Evolutionary conservation across 2,113 vertebrate genomes (phyloP), one percentile per base, ranked within the genome.

Genomic region (Thymallus thymallus): DNA sequence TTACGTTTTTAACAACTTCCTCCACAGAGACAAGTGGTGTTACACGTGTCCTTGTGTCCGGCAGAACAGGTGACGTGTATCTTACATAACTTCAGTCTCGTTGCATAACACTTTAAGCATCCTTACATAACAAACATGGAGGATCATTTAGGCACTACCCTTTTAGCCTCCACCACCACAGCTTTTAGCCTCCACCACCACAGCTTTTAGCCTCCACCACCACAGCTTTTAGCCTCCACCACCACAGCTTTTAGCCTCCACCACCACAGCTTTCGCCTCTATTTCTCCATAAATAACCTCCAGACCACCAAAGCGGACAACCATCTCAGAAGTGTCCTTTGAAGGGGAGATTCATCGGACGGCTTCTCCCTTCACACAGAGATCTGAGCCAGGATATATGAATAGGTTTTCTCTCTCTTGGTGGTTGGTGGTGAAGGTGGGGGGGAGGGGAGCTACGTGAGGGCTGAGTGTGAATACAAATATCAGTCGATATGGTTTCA

Each of bases 61-160:
- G 71, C 78, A 51, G 82, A 82, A 80, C 83, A 86, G 75, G 73
- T 41, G 35, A 41, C 2, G 35, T 41, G 9, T 41, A 41, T 41
- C 35, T 41, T 41, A 12, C 35, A 41, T 41, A 41, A 41, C 35
- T 41, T 41, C 2, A 10, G 51, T 55, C 51, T 55, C 51, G 4
- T 51, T 51, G 14, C 48, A 18, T 51, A 76, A 75, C 14, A 3
- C 12, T 5, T 10, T 67, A 22, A 62, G 64, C 68, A 48, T 72
- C 68, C 68, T 90, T 88, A 87, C 77, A 68, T 80, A 89, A 92
- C 72, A 56, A 6, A 16, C 9, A n/a, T 0, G 0, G 69, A 30
- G 55, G 16, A 48, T 72, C 16, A 5, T 14, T 69, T 76, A 72
- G 60, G 2, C 32, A 35, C 23, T 45, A n/a, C 61, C 63, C 35